phyloP scores from a whole-genome alignment of 2,797 vertebrate species.

The Anolis apletophallus region DNA sequence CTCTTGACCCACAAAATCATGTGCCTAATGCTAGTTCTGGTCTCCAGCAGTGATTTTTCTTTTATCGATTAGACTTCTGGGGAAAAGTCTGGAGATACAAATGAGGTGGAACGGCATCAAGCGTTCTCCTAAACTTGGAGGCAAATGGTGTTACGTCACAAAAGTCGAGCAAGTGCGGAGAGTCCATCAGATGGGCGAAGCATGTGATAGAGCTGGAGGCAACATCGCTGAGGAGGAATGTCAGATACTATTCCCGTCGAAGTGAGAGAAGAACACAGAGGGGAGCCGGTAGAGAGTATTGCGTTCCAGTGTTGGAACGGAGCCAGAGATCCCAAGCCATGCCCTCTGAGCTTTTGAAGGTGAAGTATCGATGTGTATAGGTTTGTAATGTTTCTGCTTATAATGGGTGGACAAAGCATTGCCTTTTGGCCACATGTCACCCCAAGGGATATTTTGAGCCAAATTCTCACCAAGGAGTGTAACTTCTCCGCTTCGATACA shows the following conservation, averaged over 20 bases:
- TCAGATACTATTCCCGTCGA: conserved; percentile 46
- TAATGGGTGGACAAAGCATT: too few relatives aligned
- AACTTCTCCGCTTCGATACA: too few relatives aligned
- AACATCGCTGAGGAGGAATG: conserved; percentile 33
- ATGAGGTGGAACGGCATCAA: conserved; percentile 46
- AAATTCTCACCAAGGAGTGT: too few relatives aligned
- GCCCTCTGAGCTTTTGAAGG: background rate
- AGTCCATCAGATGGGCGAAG: conserved; percentile 59
- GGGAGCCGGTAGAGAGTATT: conserved; percentile 58
- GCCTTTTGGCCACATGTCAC: too few relatives aligned
- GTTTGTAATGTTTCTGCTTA: too few relatives aligned
- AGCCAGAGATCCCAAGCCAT: background rate
- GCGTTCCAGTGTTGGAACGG: background rate
- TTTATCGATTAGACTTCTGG: conserved; percentile 17
- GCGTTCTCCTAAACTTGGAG: conserved; percentile 51
- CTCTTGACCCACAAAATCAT: background rate
- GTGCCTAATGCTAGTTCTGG: background rate
- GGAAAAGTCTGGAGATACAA: conserved; percentile 28
- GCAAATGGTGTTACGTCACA: conserved; percentile 33
- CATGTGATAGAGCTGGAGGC: conserved; percentile 68
- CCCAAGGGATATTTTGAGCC: too few relatives aligned
- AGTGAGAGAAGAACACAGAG: conserved; percentile 54
- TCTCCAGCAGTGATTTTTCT: background rate
- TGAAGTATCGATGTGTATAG: too few relatives aligned
- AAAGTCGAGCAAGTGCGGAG: conserved; percentile 59